Percentiles rank a stretch among this genome's conserved stretches.
These are phyloP conservation scores for Automeris io DNA, from an alignment of 2,888 invertebrate genomes.

Conservation along the genomic window DNA sequence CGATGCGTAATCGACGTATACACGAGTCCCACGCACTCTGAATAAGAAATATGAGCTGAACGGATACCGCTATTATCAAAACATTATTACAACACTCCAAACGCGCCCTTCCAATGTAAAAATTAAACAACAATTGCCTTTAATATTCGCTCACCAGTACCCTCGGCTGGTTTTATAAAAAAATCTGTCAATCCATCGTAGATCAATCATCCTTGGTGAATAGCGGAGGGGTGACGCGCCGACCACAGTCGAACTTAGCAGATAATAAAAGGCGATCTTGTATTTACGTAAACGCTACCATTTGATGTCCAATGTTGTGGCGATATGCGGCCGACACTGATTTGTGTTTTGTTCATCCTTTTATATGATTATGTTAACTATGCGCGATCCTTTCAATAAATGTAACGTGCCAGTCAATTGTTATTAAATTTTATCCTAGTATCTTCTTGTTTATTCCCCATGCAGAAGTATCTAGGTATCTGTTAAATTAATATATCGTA, in stretches of 20 bases:
- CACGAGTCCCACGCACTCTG: constrained; percentile 67
- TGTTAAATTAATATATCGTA: no score
- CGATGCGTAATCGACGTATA: constrained; percentile 33
- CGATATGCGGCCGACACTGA: constrained; percentile 54
- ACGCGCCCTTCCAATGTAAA: constrained; percentile 69
- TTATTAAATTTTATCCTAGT: no score
- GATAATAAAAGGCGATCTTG: constrained; percentile 69
- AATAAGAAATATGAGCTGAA: constrained; percentile 76
- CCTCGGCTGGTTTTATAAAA: constrained; percentile 65
- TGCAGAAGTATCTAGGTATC: no score
- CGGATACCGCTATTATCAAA: constrained; percentile 76
- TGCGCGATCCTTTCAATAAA: no score
- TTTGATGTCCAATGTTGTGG: constrained; percentile 68
- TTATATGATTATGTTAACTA: constrained; percentile 17
- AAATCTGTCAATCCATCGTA: constrained; percentile 75
- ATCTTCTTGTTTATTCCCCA: no score
- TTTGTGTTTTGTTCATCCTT: constrained; percentile 39
- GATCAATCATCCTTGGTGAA: constrained; percentile 74
- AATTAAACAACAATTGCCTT: constrained; percentile 78
- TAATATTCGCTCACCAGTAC: constrained; percentile 70
- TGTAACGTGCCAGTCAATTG: no score
- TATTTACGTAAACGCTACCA: constrained; percentile 73
- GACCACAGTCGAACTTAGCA: constrained; percentile 63
- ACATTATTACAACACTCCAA: constrained; percentile 77
- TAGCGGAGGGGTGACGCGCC: constrained; percentile 58